phyloP scores from a whole-genome alignment of 2,888 invertebrate genomes.

The Antheraea assamensis region DNA sequence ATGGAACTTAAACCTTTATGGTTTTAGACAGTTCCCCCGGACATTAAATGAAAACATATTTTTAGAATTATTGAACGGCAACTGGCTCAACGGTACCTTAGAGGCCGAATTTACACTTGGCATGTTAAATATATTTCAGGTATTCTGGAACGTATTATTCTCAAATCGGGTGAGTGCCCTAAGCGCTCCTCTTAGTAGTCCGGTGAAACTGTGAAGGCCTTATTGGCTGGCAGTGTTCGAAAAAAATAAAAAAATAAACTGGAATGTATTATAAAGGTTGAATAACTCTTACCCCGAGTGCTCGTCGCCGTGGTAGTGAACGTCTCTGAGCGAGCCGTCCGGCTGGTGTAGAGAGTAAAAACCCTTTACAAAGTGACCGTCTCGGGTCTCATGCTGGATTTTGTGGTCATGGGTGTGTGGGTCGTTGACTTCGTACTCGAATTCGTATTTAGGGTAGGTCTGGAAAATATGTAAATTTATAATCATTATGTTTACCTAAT shows the following conservation, averaged over 20 bases:
- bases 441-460: slow-evolving; percentile 51
- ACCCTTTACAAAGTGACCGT: slow-evolving; percentile 52
- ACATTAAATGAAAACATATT: neutral
- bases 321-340: slow-evolving; percentile 34
- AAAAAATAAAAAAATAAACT: neutral
- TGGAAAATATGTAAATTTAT: slow-evolving; percentile 23
- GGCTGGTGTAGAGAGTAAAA: slow-evolving; percentile 34
- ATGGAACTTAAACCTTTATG: too few relatives aligned
- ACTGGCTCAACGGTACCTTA: too few relatives aligned
- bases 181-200: too few relatives aligned
- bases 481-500: neutral
- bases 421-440: slow-evolving; percentile 67
- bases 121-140: too few relatives aligned
- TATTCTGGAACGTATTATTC: too few relatives aligned
- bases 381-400: slow-evolving; percentile 53
- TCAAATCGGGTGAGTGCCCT: too few relatives aligned
- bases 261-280: slow-evolving; percentile 27
- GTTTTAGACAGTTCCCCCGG: too few relatives aligned
- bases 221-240: too few relatives aligned
- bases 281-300: slow-evolving; percentile 41
- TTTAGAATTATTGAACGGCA: too few relatives aligned
- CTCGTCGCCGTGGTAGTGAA: slow-evolving; percentile 33
- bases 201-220: too few relatives aligned
- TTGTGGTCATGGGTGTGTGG: slow-evolving; percentile 69
- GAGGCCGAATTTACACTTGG: too few relatives aligned